phyloP scores from a whole-genome alignment of 1,140 invertebrate genomes.

The Lethrus apterus region DNA sequence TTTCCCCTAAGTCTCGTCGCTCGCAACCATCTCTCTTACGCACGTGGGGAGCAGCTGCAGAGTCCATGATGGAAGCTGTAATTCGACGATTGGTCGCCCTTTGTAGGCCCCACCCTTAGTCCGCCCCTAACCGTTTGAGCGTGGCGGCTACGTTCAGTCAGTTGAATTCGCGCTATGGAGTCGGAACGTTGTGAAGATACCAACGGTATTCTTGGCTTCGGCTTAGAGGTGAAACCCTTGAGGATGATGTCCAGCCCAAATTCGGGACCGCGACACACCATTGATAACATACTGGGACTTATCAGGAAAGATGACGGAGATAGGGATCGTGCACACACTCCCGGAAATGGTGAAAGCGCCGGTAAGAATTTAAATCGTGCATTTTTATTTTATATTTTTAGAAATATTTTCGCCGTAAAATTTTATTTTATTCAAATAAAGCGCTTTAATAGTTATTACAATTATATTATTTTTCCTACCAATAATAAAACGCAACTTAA shows the following conservation, averaged over 20 bases:
- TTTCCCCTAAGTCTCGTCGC: conserved; percentile 9
- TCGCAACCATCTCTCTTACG: not conserved
- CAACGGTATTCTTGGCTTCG: conserved; percentile 33
- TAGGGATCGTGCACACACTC: conserved; percentile 28
- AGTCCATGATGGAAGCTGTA: conserved; percentile 20
- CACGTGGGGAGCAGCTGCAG: conserved; percentile 6
- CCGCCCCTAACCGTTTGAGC: conserved; percentile 14
- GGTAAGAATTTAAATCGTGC: conserved; percentile 28
- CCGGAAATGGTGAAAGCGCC: conserved; percentile 38
- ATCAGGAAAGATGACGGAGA: conserved; percentile 30
- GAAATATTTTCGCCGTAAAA: too few relatives aligned
- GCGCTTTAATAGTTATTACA: too few relatives aligned
- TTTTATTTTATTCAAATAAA: too few relatives aligned
- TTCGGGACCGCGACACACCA: conserved; percentile 41
- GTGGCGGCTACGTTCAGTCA: conserved; percentile 26
- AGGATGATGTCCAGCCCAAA: conserved; percentile 35
- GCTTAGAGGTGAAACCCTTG: conserved; percentile 35
- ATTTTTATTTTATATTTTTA: too few relatives aligned
- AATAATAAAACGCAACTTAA: too few relatives aligned
- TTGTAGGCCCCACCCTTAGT: conserved; percentile 15
- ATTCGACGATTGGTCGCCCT: conserved; percentile 16
- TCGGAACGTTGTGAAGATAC: conserved; percentile 40
- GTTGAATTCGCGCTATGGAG: conserved; percentile 37
- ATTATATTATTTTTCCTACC: too few relatives aligned
- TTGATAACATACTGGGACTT: conserved; percentile 42